Evolutionary conservation across 2,888 invertebrate genomes (phyloP).

Genomic region (Camponotus fellah): DNA sequence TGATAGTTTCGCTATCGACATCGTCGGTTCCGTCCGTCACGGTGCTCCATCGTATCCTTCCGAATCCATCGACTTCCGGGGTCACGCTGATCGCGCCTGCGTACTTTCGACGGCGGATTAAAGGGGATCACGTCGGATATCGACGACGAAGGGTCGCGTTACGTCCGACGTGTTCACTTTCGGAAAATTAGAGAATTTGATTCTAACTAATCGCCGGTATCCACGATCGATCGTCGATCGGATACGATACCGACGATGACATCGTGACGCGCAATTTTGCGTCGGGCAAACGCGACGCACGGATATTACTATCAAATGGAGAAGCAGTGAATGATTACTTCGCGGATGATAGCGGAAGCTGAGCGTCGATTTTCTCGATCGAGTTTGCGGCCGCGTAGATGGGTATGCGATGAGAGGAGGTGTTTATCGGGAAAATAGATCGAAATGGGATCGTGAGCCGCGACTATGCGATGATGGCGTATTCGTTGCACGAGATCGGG

Average conservation of each 20-base stretch:
- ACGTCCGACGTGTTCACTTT: background rate
- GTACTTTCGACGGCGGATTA: background rate
- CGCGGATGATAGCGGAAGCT: slow-evolving; percentile 1
- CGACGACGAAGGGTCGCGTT: background rate
- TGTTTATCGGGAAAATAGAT: slow-evolving; percentile 31
- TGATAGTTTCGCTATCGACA: background rate
- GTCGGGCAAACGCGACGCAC: background rate
- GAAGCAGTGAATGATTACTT: slow-evolving; percentile 36
- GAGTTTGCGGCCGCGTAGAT: slow-evolving; percentile 10
- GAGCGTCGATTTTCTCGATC: slow-evolving; percentile 19
- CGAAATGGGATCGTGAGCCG: slow-evolving; percentile 8
- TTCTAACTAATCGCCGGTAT: slow-evolving; percentile 11
- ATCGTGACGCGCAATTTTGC: slow-evolving; percentile 30
- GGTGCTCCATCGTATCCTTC: background rate
- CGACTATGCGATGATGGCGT: background rate
- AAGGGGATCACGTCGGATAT: background rate
- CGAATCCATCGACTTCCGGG: background rate
- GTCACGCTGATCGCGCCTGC: slow-evolving; percentile 5
- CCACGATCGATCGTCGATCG: background rate
- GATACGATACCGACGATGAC: background rate
- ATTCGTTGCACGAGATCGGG: slow-evolving; percentile 11
- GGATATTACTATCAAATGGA: slow-evolving; percentile 28
- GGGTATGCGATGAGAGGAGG: background rate
- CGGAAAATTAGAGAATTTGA: background rate
- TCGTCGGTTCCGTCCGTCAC: background rate